Evolutionary conservation across 2,113 vertebrate genomes (phyloP), one percentile per base, ranked within the genome.

Genomic region (Entomyzon cyanotis): DNA sequence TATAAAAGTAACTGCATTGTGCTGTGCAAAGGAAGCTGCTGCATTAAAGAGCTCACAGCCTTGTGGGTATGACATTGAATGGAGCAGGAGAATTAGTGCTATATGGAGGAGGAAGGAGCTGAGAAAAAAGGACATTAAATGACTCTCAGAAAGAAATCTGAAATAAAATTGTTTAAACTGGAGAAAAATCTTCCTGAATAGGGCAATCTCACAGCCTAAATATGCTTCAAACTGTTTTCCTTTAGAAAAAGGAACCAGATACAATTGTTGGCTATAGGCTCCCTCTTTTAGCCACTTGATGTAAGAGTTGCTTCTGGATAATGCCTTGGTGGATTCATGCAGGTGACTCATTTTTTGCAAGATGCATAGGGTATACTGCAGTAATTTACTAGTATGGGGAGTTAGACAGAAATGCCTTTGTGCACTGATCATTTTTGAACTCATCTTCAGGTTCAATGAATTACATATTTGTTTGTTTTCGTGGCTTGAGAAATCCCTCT

Each of bases 401-500:
- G 18, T 82, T 83, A 74, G 25, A 44, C 31, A 88, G 58, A 41
- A 28, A 23, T 73, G 23, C 55, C 44, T 68, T 78, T 77, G 24
- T 69, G 56, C 21, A 55, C 69, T 52, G 27, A 88, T 96, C 28
- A 59, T 89, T 97, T 97, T 94, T 76, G 47, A 89, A 77, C 64
- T 90, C 77, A 93, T 97, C 84, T 89, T 90, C 56, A 84, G 64
- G 56, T 93, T 94, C 85, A 95, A 86, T 91, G 93, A 96, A 95
- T 91, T 96, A 91, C 77, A 44, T 88, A 91, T 97, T 97, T 97
- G 71, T 96, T 96, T 96, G 53, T 84, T 96, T 96, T 96, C 58
- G 69, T 91, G 79, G 31, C 83, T 96, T 93, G 79, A 95, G 86
- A 93, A 95, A 95, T 67, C 39, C 64, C 91, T 94, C 63, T 90